Percentiles rank a stretch among this genome's conserved stretches.
These are phyloP conservation scores for Xiphophorus birchmanni DNA, from an alignment of 2,797 vertebrate species.

Conservation along the genomic window DNA sequence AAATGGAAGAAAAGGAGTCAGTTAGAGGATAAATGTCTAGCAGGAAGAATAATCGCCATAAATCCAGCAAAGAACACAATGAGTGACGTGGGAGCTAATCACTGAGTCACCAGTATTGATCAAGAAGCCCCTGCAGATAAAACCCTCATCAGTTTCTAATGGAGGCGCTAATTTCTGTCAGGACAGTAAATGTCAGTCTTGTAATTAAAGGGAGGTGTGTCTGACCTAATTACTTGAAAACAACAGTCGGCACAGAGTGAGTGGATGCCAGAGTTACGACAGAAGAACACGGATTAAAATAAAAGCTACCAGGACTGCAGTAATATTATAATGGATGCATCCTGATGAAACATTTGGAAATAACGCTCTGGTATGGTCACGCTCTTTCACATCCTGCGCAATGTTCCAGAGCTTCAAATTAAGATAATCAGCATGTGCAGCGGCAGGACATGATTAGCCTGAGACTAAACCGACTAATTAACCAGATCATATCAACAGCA, in stretches of 20 bases:
- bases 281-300: conserved; percentile 25
- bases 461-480: conserved; percentile 15
- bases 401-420: conserved; percentile 39
- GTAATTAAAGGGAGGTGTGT: conserved; percentile 27
- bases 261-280: conserved; percentile 3
- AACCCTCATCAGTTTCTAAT: conserved; percentile 30
- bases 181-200: conserved; percentile 15
- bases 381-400: conserved; percentile 37
- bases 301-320: conserved; percentile 8
- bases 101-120: conserved; percentile 37
- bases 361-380: conserved; percentile 10
- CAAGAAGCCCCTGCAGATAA: conserved; percentile 29
- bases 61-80: conserved; percentile 7
- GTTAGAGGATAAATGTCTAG: background rate
- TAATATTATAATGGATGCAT: conserved; percentile 40
- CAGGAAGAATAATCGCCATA: background rate
- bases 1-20: background rate
- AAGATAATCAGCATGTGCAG: conserved; percentile 39
- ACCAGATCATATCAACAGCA: conserved; percentile 34
- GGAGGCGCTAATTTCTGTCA: conserved; percentile 19
- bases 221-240: conserved; percentile 3
- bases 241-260: conserved; percentile 1
- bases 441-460: conserved; percentile 37
- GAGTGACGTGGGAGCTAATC: conserved; percentile 19
- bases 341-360: conserved; percentile 52